These are phyloP conservation scores for Sussaba pulchella DNA, from an alignment of 2,888 invertebrate genomes.

Conservation along the genomic window DNA sequence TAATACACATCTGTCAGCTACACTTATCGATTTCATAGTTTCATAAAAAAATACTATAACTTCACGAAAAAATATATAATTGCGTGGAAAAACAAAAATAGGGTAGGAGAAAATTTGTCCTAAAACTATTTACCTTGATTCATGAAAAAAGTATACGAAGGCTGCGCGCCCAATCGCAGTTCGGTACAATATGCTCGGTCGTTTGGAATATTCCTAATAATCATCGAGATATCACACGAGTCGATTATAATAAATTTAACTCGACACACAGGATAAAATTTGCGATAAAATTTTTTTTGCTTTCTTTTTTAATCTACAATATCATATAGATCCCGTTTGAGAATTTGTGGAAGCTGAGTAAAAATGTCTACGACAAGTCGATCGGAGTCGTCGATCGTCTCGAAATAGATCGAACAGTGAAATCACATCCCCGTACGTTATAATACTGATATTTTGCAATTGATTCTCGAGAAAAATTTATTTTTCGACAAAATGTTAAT, in stretches of 20 bases:
- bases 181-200: conserved; percentile 21
- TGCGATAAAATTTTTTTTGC: conserved; percentile 33
- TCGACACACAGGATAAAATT: conserved; percentile 50
- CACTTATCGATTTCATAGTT: conserved; percentile 27
- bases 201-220: conserved; percentile 32
- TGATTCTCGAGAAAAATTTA: neutral
- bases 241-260: conserved; percentile 29
- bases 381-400: conserved; percentile 19
- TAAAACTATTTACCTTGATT: conserved; percentile 35
- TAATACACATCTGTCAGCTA: conserved; percentile 40
- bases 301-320: conserved; percentile 33
- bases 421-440: neutral
- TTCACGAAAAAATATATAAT: conserved; percentile 56
- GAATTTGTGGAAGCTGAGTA: conserved; percentile 60
- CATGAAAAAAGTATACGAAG: conserved; percentile 60
- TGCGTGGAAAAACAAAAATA: conserved; percentile 42
- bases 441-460: neutral
- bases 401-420: conserved; percentile 2
- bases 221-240: conserved; percentile 9
- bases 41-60: conserved; percentile 62
- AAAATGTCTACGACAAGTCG: conserved; percentile 51
- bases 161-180: conserved; percentile 53
- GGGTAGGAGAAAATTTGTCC: neutral
- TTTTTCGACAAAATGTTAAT: no score
- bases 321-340: conserved; percentile 58